Conservation (phyloP, 2,888 invertebrate species). For the Hololepta plana region DNA sequence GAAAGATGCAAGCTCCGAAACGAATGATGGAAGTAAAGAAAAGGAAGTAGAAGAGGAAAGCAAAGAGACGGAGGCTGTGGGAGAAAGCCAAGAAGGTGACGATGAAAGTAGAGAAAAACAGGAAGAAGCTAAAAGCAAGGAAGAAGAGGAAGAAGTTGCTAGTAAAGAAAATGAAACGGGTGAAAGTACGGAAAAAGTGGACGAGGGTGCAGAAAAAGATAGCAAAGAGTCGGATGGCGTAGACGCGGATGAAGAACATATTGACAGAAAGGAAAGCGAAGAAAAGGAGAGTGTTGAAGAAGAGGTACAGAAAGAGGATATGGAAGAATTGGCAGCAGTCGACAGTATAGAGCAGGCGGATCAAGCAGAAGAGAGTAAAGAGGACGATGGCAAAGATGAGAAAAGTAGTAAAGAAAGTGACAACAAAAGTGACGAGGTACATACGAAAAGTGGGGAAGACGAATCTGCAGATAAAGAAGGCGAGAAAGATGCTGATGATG, state of each 20-base stretch:
- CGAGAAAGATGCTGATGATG: slow-evolving; percentile 11
- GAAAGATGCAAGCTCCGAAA: slow-evolving; percentile 9
- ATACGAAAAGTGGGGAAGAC: not conserved
- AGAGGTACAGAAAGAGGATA: slow-evolving; percentile 9
- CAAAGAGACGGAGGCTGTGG: slow-evolving; percentile 12
- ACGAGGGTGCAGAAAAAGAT: slow-evolving; percentile 5
- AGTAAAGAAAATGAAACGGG: slow-evolving; percentile 8
- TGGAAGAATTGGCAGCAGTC: slow-evolving; percentile 9
- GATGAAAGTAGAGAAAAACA: slow-evolving; percentile 10
- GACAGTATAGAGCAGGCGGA: slow-evolving; percentile 10
- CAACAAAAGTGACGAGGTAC: slow-evolving; percentile 1
- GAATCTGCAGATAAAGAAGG: slow-evolving; percentile 9
- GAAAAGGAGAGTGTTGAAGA: slow-evolving; percentile 7
- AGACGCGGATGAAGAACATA: slow-evolving; percentile 7
- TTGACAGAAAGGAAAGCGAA: slow-evolving; percentile 7
- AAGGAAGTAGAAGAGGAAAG: slow-evolving; percentile 15
- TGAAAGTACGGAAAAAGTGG: slow-evolving; percentile 4
- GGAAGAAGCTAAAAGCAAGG: slow-evolving; percentile 6
- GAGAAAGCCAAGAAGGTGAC: slow-evolving; percentile 9
- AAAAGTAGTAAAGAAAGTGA: slow-evolving; percentile 5
- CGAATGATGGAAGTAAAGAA: slow-evolving; percentile 15
- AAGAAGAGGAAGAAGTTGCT: slow-evolving; percentile 6
- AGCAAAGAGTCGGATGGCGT: slow-evolving; percentile 3
- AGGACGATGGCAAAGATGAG: no score
- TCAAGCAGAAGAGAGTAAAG: slow-evolving; percentile 8